Base-by-base conservation (phyloP, 2,888 invertebrate genomes). In the Lochmaea capreae region DNA sequence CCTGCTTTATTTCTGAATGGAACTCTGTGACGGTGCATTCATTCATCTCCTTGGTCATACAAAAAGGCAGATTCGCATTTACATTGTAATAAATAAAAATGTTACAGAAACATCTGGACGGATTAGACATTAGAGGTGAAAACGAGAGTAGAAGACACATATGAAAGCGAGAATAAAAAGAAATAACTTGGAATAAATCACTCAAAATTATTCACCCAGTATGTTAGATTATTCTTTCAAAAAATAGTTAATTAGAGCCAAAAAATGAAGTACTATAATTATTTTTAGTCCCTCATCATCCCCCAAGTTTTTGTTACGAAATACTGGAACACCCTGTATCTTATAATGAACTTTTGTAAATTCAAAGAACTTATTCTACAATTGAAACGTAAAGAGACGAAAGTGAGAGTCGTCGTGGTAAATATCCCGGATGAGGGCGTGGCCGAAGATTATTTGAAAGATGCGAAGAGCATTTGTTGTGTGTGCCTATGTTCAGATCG, bases 381-480 rank as follows among this genome's bases (percentile, higher is more conserved):
- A 61, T 14, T n/a, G n/a, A 61, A 39, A 61, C 10, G 16, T 18
- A 54, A 54, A 54, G 54, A 54, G 18, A 54, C 16, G 54, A 61
- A 63, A 63, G 62, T 39, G 62, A 63, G 62, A 63, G 43, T 63
- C 16, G 43, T 42, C 65, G 71, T 65, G 65, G 70, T 46, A 65
- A 70, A 71, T 71, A 71, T 71, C 71, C 71, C 46, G 65, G 71
- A 71, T 39, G 71, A 71, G 71, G 71, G 71, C 71, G 71, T 71
- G 71, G 71, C 46, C 58, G 54, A 18, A 57, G 46, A 63, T 43
- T n/a, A 39, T 42, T 63, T 43, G 18, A 63, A 63, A 46, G 42
- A 63, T 39, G 62, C 43, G 43, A 63, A 42, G 43, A 63, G 16
- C 43, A 42, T 54, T 54, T 54, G 18, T 54, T 54, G 16, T 54